Percentiles rank a stretch among this genome's conserved stretches.
These are phyloP conservation scores for Epizoanthus ramosus DNA, from an alignment of 92 coral and sea anemone genomes.

Conservation along the genomic window DNA sequence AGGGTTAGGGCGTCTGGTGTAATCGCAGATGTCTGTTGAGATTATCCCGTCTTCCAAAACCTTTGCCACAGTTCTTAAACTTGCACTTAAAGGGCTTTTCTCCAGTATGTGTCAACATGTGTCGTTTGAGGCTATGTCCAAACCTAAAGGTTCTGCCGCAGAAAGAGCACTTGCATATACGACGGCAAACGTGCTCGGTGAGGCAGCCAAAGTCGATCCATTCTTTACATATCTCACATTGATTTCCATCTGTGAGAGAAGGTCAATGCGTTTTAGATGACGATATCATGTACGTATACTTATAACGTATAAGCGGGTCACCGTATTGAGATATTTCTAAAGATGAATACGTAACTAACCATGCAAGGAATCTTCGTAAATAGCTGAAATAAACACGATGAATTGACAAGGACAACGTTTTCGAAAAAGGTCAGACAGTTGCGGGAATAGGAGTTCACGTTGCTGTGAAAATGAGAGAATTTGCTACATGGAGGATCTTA, in stretches of 20 bases:
- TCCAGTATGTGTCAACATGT: constrained; percentile 51
- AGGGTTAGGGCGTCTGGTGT: not conserved
- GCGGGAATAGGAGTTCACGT: too few species aligned
- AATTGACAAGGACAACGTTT: too few species aligned
- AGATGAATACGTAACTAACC: too few species aligned
- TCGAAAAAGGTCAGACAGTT: too few species aligned
- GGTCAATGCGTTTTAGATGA: not conserved
- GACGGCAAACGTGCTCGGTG: constrained; percentile 10
- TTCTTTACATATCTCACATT: not conserved
- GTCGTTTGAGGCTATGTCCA: constrained; percentile 11
- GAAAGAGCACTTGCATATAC: not conserved
- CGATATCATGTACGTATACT: too few species aligned
- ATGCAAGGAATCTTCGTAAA: too few species aligned
- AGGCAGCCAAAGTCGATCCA: not conserved
- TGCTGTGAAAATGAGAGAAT: too few species aligned
- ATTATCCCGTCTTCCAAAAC: constrained; percentile 53
- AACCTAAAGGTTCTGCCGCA: not conserved
- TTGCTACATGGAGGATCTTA: too few species aligned
- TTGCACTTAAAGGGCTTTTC: constrained; percentile 55
- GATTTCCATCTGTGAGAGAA: not conserved
- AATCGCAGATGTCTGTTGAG: constrained; percentile 44
- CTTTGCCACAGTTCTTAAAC: constrained; percentile 50
- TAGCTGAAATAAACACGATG: too few species aligned
- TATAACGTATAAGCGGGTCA: not conserved
- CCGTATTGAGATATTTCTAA: too few species aligned